These are phyloP conservation scores for Poecilobothrus nobilitatus DNA, from an alignment of 2,888 invertebrate genomes.

Conservation along the genomic window DNA sequence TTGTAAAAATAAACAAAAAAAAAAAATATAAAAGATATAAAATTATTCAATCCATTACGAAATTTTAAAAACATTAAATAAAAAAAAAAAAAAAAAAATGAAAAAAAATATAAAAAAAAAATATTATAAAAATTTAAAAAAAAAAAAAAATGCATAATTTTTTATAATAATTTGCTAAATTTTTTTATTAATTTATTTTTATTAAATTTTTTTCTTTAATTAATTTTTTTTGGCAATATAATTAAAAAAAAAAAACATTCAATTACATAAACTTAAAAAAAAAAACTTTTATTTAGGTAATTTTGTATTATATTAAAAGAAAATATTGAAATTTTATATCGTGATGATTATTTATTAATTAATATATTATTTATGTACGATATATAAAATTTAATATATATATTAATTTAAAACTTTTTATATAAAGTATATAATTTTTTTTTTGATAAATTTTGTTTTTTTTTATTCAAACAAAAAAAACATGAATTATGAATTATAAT, in stretches of 20 bases:
- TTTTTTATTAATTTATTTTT: not conserved
- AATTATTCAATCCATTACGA: not conserved
- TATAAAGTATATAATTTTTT: constrained; percentile 2
- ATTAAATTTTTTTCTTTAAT: not conserved
- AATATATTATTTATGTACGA: too few relatives aligned
- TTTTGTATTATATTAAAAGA: not conserved
- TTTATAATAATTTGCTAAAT: not conserved
- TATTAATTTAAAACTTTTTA: too few relatives aligned
- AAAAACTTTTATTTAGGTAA: not conserved
- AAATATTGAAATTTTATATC: too few relatives aligned
- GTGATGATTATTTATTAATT: too few relatives aligned
- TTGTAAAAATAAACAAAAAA: not conserved
- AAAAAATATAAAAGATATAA: not conserved
- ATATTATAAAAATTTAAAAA: not conserved
- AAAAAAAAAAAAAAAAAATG: not conserved
- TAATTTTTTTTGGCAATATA: not conserved
- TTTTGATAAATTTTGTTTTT: not conserved
- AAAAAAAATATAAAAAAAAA: not conserved
- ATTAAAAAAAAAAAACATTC: not conserved
- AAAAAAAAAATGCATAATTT: not conserved
- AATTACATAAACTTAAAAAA: not conserved
- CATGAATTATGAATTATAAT: too few relatives aligned
- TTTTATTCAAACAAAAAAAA: not conserved
- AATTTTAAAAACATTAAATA: not conserved
- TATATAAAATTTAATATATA: too few relatives aligned